Percentiles rank a stretch among this genome's conserved stretches.
phyloP scores from a whole-genome alignment of 2,113 vertebrate species.

The Struthidea cinerea region DNA sequence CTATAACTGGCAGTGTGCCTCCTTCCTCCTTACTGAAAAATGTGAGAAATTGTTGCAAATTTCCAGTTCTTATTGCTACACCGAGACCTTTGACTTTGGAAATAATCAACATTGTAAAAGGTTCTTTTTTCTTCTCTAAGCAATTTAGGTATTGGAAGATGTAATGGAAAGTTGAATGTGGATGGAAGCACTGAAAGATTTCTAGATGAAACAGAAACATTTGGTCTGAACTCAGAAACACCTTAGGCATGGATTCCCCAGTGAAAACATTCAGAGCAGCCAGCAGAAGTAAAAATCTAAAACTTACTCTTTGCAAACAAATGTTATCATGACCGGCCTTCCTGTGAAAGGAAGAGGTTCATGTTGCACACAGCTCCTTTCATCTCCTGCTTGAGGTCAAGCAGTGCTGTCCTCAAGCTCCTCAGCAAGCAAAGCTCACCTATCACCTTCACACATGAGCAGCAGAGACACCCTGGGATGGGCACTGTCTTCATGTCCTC shows the following conservation, averaged over 20 bases:
- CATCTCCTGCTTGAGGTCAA: neutral
- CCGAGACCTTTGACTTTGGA: neutral
- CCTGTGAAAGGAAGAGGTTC: neutral
- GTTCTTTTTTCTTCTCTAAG: neutral
- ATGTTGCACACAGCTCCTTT: neutral
- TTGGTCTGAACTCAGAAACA: neutral
- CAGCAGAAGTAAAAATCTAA: neutral
- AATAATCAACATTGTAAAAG: neutral
- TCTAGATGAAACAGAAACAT: neutral
- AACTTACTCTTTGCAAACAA: neutral
- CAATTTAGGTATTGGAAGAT: neutral
- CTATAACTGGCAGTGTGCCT: neutral
- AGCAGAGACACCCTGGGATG: rapidly evolving
- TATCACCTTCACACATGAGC: rapidly evolving
- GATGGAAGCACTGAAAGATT: neutral
- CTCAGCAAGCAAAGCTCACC: neutral
- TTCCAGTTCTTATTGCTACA: neutral
- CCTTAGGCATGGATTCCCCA: neutral
- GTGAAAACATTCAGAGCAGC: neutral
- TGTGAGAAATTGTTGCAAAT: neutral
- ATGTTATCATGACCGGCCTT: rapidly evolving
- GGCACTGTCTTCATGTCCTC: neutral
- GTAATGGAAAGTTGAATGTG: neutral
- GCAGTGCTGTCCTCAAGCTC: neutral
- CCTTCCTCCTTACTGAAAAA: neutral